These are phyloP conservation scores for Anthonomus grandis DNA, from an alignment of 1,140 invertebrate species.

Conservation along the genomic window DNA sequence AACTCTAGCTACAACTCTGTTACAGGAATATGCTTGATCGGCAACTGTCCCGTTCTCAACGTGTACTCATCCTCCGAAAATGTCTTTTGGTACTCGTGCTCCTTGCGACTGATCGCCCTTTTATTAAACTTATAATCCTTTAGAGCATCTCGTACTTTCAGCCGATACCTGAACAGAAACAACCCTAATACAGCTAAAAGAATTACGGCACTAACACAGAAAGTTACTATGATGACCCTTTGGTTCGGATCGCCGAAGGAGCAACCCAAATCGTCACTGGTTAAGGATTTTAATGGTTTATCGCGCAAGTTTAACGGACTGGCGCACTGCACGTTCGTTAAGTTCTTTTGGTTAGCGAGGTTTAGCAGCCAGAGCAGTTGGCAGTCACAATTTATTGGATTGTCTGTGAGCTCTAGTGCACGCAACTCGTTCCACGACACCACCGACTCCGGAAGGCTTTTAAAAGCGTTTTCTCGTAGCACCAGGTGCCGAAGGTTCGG, in stretches of 20 bases:
- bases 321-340: constrained; percentile 70
- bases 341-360: constrained; percentile 68
- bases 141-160: constrained; percentile 71
- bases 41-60: constrained; percentile 60
- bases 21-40: constrained; percentile 73
- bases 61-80: constrained; percentile 82
- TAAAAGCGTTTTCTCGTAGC: constrained; percentile 74
- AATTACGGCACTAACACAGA: constrained; percentile 66
- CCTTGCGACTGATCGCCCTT: constrained; percentile 70
- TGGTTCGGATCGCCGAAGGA: constrained; percentile 70
- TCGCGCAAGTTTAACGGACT: constrained; percentile 68
- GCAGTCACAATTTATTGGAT: constrained; percentile 80
- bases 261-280: constrained; percentile 75
- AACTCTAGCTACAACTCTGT: constrained; percentile 93
- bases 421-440: constrained; percentile 76
- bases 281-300: constrained; percentile 63
- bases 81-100: constrained; percentile 84
- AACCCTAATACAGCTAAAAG: constrained; percentile 65
- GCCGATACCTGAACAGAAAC: constrained; percentile 73
- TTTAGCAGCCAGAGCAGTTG: constrained; percentile 75
- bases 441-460: constrained; percentile 68
- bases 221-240: constrained; percentile 72
- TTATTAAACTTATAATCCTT: constrained; percentile 83
- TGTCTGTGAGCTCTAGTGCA: constrained; percentile 74
- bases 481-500: constrained; percentile 73